Conservation (phyloP, 2,797 vertebrate species). For the Threskiornis aethiopicus region DNA sequence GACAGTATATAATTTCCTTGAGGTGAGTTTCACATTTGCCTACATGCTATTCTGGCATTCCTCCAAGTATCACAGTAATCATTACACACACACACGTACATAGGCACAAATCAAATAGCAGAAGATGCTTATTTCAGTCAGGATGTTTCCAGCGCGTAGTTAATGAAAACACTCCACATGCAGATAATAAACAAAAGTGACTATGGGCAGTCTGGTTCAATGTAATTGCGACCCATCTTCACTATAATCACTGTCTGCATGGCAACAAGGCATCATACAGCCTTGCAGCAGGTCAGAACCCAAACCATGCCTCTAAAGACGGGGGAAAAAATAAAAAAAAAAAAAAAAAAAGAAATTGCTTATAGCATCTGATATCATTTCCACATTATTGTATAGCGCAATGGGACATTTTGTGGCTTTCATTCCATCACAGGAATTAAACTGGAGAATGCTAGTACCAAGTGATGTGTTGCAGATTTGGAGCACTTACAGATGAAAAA, state of each 20-base stretch:
- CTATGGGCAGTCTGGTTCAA: not conserved
- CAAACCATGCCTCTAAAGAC: not conserved
- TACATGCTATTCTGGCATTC: not conserved
- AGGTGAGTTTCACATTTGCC: slow-evolving; percentile 29
- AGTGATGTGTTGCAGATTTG: slow-evolving; percentile 1
- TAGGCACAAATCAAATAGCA: slow-evolving; percentile 36
- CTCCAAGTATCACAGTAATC: not conserved
- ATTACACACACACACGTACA: not conserved
- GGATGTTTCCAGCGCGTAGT: slow-evolving; percentile 17
- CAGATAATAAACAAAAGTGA: slow-evolving; percentile 38
- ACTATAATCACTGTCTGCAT: slow-evolving; percentile 24
- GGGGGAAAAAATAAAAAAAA: not conserved
- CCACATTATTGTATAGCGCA: not conserved
- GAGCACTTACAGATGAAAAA: slow-evolving; percentile 39
- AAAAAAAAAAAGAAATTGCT: not conserved
- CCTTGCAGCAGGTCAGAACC: not conserved
- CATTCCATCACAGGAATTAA: slow-evolving; percentile 1
- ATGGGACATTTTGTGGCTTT: not conserved
- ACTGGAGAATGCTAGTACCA: not conserved
- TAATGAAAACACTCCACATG: slow-evolving; percentile 57
- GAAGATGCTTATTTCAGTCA: slow-evolving; percentile 49
- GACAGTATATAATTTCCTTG: not conserved
- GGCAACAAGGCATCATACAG: slow-evolving; percentile 1
- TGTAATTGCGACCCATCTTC: slow-evolving; percentile 16
- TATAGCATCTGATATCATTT: not conserved